These are phyloP conservation scores for Pygoscelis adeliae DNA, from an alignment of 2,113 vertebrate species.

Conservation along the genomic window DNA sequence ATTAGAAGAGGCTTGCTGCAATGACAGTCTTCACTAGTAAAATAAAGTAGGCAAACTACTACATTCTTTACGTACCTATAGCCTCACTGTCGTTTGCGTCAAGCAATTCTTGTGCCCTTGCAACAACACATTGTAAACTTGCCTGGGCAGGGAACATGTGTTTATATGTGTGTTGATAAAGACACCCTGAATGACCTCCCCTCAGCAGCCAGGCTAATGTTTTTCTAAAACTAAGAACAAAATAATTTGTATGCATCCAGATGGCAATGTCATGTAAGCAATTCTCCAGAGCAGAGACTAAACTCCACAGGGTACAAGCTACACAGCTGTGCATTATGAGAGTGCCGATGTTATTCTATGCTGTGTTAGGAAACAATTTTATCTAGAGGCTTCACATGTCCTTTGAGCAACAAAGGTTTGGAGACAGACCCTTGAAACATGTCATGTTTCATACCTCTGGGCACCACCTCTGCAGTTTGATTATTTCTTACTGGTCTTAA, in stretches of 20 bases:
- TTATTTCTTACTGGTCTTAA: background rate
- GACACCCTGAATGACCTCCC: conserved; percentile 13
- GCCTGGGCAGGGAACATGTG: background rate
- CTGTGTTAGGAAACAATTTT: background rate
- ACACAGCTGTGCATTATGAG: conserved; percentile 28
- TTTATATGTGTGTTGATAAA: background rate
- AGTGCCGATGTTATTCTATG: conserved; percentile 6
- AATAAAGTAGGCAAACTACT: background rate
- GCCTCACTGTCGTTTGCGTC: background rate
- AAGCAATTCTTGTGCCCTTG: background rate
- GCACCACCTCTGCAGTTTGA: background rate
- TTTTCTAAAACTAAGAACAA: conserved; percentile 45
- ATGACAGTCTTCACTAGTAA: background rate
- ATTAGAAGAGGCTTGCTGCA: background rate
- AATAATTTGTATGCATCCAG: conserved; percentile 51
- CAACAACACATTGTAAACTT: background rate
- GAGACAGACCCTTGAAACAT: background rate
- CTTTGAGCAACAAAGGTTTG: background rate
- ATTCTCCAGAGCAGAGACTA: conserved; percentile 35
- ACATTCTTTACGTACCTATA: background rate
- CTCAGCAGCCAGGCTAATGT: background rate
- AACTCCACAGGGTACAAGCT: conserved; percentile 32
- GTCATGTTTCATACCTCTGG: background rate
- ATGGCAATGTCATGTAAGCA: conserved; percentile 53
- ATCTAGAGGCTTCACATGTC: conserved; percentile 6